Percentiles rank a stretch among this genome's conserved stretches.
Conservation (phyloP, 2,113 vertebrate genomes). For the Ornithorhynchus anatinus region DNA sequence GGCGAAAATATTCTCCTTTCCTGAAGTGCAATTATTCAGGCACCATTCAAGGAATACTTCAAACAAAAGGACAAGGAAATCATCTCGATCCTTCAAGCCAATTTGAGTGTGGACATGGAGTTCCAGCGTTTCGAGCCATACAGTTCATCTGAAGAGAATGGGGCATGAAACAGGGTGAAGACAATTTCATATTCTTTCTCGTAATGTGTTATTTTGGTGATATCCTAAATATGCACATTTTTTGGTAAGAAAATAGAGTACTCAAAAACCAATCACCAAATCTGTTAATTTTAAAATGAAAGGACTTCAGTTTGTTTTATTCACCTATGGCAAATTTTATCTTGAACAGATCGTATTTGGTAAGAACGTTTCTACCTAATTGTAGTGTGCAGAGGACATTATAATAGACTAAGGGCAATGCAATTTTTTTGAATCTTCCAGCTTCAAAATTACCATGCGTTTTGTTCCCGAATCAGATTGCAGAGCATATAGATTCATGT, state of each 20-base stretch:
- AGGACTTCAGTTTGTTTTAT: conserved; percentile 16
- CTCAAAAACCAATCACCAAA: neutral
- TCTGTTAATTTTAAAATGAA: neutral
- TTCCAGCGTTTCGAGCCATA: too few relatives aligned
- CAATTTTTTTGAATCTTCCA: conserved; percentile 42
- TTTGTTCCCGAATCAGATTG: conserved; percentile 30
- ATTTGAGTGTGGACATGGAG: too few relatives aligned
- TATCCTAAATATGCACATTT: neutral
- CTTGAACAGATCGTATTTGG: conserved; percentile 40
- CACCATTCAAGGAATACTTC: too few relatives aligned
- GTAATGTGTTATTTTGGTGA: neutral
- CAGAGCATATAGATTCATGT: neutral
- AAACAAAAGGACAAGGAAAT: too few relatives aligned
- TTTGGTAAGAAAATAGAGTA: neutral
- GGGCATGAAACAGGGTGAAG: neutral
- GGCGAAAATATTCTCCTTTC: too few relatives aligned
- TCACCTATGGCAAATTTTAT: conserved; percentile 36
- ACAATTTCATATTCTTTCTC: neutral
- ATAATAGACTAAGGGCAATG: conserved; percentile 23
- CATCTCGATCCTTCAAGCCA: too few relatives aligned
- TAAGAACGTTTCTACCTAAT: conserved; percentile 40
- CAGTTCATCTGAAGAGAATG: too few relatives aligned
- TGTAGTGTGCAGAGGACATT: too few relatives aligned
- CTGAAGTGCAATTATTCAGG: too few relatives aligned
- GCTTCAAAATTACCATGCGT: conserved; percentile 32